Conservation (phyloP, 2,113 vertebrate genomes). For the Ailurus styani region DNA sequence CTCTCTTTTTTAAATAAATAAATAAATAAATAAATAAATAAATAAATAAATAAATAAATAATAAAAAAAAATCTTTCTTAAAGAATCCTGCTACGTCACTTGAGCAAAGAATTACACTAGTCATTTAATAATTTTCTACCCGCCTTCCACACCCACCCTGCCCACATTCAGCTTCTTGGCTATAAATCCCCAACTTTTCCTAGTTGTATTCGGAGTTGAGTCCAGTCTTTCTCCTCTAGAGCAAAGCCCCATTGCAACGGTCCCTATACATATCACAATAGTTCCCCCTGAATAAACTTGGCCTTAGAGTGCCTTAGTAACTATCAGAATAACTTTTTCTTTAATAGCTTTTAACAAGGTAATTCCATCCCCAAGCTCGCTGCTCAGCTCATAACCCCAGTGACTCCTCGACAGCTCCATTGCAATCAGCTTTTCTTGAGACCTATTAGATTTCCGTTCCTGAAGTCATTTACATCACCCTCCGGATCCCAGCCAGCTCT, state of each 20-base stretch:
- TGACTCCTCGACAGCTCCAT: background rate
- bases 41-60: no score
- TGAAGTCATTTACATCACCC: background rate
- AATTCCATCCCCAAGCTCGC: background rate
- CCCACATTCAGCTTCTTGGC: background rate
- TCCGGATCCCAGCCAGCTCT: background rate
- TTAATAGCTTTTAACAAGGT: background rate
- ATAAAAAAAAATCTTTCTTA: background rate
- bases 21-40: no score
- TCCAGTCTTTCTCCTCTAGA: background rate
- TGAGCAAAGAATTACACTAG: background rate
- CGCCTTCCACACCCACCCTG: background rate
- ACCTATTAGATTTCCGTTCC: background rate
- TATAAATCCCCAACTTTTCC: background rate
- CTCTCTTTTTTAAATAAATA: background rate
- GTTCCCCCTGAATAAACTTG: background rate
- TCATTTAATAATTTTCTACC: background rate
- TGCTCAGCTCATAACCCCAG: background rate
- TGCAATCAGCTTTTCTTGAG: background rate
- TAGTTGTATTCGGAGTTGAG: background rate
- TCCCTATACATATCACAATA: background rate
- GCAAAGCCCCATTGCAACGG: background rate
- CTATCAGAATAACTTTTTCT: background rate
- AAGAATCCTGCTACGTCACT: background rate
- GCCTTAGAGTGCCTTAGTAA: background rate